phyloP scores from a whole-genome alignment of 2,113 vertebrate species.

The Megaceryle torquata region DNA sequence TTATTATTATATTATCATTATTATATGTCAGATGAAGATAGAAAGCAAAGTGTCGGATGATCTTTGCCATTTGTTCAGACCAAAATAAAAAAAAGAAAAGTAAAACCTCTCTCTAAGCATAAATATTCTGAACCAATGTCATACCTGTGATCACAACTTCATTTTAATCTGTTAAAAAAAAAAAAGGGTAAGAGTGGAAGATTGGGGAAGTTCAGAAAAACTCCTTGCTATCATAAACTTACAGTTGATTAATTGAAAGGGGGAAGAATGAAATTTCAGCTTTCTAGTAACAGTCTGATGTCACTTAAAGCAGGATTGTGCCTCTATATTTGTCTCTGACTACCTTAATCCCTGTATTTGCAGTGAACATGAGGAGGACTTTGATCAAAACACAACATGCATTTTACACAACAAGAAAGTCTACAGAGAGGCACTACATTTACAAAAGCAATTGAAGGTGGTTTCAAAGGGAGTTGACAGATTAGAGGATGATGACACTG shows the following conservation, averaged over 20 bases:
- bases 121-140: not conserved
- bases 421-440: slow-evolving; percentile 57
- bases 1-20: too few species aligned
- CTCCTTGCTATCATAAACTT: not conserved
- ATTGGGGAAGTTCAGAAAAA: not conserved
- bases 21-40: slow-evolving; percentile 8
- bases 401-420: slow-evolving; percentile 65
- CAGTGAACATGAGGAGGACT: slow-evolving; percentile 59
- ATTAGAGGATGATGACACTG: slow-evolving; percentile 65
- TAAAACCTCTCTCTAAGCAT: not conserved
- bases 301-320: slow-evolving; percentile 15
- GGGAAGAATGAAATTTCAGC: not conserved
- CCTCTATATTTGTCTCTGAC: slow-evolving; percentile 34
- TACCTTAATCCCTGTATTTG: slow-evolving; percentile 49
- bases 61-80: not conserved
- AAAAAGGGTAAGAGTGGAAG: not conserved
- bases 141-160: not conserved
- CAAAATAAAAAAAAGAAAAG: not conserved
- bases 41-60: not conserved
- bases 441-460: slow-evolving; percentile 68
- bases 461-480: slow-evolving; percentile 69
- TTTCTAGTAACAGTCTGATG: slow-evolving; percentile 32
- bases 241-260: not conserved
- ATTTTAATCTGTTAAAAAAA: not conserved
- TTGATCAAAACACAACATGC: slow-evolving; percentile 69